phyloP scores from a whole-genome alignment of 92 coral and sea anemone species.

The Phenganax marumi region DNA sequence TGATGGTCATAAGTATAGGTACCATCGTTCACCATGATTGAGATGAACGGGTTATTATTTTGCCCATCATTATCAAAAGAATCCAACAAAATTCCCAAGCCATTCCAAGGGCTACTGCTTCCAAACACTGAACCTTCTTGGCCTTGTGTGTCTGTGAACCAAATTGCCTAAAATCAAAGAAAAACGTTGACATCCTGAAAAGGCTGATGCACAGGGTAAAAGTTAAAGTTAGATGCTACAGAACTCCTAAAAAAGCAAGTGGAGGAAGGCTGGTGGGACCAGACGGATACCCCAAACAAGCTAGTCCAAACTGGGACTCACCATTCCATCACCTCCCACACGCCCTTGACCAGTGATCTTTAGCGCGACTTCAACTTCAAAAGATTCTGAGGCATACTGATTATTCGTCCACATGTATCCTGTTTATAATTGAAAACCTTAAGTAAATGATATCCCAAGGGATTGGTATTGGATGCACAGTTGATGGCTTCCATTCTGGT shows the following conservation, averaged over 20 bases:
- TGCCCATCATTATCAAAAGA: slow-evolving; percentile 99
- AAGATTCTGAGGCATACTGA: slow-evolving; percentile 75
- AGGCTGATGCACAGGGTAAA: too few species aligned
- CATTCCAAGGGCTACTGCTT: slow-evolving; percentile 83
- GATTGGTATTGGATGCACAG: too few species aligned
- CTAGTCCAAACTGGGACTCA: slow-evolving; percentile 38
- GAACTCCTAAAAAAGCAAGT: too few species aligned
- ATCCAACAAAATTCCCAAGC: slow-evolving; percentile 84
- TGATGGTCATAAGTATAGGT: slow-evolving; percentile 77
- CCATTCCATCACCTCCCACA: slow-evolving; percentile 97
- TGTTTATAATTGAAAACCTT: slow-evolving; percentile 3
- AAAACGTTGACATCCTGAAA: background rate
- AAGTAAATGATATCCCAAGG: background rate
- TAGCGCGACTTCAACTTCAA: slow-evolving; percentile 80
- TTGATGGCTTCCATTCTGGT: too few species aligned
- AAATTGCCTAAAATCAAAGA: slow-evolving; percentile 68
- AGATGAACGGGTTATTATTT: slow-evolving; percentile 97
- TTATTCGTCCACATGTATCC: slow-evolving; percentile 82
- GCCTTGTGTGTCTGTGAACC: slow-evolving; percentile 80
- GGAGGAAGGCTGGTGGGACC: too few species aligned
- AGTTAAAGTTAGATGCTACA: too few species aligned
- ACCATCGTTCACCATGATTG: slow-evolving; percentile 92
- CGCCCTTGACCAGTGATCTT: slow-evolving; percentile 92
- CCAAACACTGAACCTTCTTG: slow-evolving; percentile 91
- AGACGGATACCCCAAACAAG: background rate